Conservation (phyloP, 2,797 vertebrate species). For the Cynopterus sphinx region DNA sequence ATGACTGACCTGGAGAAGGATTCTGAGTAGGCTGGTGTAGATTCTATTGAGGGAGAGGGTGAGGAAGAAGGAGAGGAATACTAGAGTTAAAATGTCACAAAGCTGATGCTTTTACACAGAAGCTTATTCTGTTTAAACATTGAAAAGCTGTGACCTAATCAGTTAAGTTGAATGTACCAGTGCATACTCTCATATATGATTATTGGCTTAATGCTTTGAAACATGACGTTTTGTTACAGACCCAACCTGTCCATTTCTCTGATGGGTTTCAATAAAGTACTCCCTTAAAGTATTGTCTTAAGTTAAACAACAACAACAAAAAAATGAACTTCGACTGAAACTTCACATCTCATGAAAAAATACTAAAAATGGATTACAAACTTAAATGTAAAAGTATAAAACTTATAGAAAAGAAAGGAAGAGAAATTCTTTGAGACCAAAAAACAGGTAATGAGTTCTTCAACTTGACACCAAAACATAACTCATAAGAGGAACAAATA, state of each 20-base stretch:
- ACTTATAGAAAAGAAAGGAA: background rate
- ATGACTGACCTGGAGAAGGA: too few relatives aligned
- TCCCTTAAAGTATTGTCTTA: background rate
- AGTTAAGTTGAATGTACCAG: background rate
- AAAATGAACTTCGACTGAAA: background rate
- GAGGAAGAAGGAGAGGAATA: background rate
- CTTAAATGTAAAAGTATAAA: background rate
- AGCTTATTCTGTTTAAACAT: background rate
- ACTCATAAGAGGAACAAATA: background rate
- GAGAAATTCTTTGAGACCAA: background rate
- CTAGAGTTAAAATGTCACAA: background rate
- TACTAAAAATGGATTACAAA: background rate
- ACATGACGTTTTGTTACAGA: background rate
- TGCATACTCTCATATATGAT: background rate
- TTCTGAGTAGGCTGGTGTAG: background rate
- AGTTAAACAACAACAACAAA: background rate
- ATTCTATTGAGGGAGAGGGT: background rate
- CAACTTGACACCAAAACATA: background rate
- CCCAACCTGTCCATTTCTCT: background rate
- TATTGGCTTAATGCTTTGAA: background rate
- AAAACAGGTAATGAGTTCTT: background rate
- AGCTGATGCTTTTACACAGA: background rate
- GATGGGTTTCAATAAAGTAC: background rate
- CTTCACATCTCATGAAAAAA: background rate
- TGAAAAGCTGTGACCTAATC: background rate